phyloP scores from a whole-genome alignment of 2,888 invertebrate genomes.

The Synanthedon vespiformis region DNA sequence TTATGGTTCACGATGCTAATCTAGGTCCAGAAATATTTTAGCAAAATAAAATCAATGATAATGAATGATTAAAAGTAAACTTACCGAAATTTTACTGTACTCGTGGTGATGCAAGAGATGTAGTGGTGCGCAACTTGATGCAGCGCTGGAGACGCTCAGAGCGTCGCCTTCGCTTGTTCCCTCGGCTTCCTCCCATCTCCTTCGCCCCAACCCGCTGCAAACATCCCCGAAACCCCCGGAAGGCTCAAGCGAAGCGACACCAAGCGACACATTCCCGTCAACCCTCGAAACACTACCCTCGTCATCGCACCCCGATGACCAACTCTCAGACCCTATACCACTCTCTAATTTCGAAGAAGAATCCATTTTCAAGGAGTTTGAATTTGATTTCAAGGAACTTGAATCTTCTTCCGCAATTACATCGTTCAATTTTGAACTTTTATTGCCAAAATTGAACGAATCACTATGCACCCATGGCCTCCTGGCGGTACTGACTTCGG shows the following conservation, averaged over 20 bases:
- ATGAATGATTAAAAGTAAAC: slow-evolving; percentile 12
- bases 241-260: slow-evolving; percentile 65
- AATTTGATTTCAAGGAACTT: slow-evolving; percentile 20
- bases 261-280: slow-evolving; percentile 45
- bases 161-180: slow-evolving; percentile 60
- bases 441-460: slow-evolving; percentile 50
- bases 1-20: too few species aligned
- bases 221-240: slow-evolving; percentile 53
- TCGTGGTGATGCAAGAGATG: slow-evolving; percentile 56
- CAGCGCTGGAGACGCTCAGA: slow-evolving; percentile 59
- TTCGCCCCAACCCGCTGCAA: slow-evolving; percentile 66
- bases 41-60: too few species aligned
- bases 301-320: slow-evolving; percentile 47
- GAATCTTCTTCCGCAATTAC: slow-evolving; percentile 34
- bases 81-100: slow-evolving; percentile 63
- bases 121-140: slow-evolving; percentile 58
- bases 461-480: slow-evolving; percentile 60
- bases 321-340: slow-evolving; percentile 48
- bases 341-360: slow-evolving; percentile 49
- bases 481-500: slow-evolving; percentile 48
- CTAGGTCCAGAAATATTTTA: too few species aligned
- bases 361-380: slow-evolving; percentile 23
- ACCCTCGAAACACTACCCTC: slow-evolving; percentile 57
- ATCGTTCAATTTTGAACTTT: slow-evolving; percentile 28
- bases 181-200: slow-evolving; percentile 60